phyloP scores from a whole-genome alignment of 2,113 vertebrate genomes.

The Silurus asotus region DNA sequence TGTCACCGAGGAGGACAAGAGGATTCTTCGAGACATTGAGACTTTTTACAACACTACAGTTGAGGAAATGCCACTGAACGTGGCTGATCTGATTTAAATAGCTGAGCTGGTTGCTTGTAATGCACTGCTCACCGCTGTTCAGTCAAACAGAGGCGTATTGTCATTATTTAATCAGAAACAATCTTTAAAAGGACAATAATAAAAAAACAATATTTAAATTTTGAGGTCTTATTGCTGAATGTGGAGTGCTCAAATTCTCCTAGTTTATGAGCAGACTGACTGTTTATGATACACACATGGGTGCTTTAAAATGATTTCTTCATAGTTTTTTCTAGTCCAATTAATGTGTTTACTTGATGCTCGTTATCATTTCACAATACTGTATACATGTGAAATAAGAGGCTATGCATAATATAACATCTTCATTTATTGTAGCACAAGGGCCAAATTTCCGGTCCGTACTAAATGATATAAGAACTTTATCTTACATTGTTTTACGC shows the following conservation, averaged over 20 bases:
- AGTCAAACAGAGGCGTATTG: conserved; percentile 79
- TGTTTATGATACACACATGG: conserved; percentile 83
- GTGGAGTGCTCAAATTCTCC: conserved; percentile 80
- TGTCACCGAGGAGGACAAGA: conserved; percentile 88
- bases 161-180: conserved; percentile 81
- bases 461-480: conserved; percentile 70
- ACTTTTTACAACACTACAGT: conserved; percentile 93
- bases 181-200: conserved; percentile 51
- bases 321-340: conserved; percentile 83
- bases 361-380: conserved; percentile 87
- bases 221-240: conserved; percentile 85
- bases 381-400: conserved; percentile 85
- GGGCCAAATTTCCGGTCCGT: conserved; percentile 75
- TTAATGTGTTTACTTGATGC: conserved; percentile 87
- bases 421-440: conserved; percentile 80
- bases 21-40: conserved; percentile 90
- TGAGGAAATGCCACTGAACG: conserved; percentile 90
- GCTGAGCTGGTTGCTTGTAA: conserved; percentile 78
- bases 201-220: conserved; percentile 73
- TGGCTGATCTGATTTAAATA: conserved; percentile 87
- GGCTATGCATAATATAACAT: conserved; percentile 81
- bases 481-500: conserved; percentile 71
- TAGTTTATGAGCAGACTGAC: conserved; percentile 83
- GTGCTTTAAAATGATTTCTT: conserved; percentile 84
- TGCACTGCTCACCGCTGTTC: conserved; percentile 81